Evolutionary conservation across 1,140 invertebrate genomes (phyloP).

Genomic region (Sinonovacula constricta): DNA sequence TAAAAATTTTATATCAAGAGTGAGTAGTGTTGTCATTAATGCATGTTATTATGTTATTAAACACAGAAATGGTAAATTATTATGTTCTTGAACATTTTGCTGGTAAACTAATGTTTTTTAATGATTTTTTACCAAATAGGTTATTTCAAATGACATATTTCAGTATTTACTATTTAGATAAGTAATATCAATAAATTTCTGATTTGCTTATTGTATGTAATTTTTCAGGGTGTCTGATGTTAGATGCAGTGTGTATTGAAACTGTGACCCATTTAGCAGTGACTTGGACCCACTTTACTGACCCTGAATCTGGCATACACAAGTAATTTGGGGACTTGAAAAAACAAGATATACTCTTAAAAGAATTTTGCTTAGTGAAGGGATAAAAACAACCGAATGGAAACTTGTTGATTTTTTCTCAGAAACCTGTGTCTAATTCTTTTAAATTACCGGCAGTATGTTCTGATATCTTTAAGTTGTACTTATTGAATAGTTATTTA

Average conservation of each 20-base stretch:
- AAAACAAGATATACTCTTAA: not conserved
- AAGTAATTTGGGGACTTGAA: conserved; percentile 31
- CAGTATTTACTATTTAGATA: no score
- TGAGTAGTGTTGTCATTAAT: no score
- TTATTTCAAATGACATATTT: no score
- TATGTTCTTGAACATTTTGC: no score
- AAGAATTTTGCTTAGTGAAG: not conserved
- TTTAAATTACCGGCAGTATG: not conserved
- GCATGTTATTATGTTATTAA: no score
- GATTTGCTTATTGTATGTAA: no score
- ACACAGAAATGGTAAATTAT: no score
- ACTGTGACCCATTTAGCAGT: conserved; percentile 54
- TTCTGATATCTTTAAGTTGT: not conserved
- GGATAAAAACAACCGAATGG: not conserved
- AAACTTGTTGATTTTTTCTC: not conserved
- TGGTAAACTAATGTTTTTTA: no score
- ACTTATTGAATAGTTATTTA: not conserved
- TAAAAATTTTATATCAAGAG: no score
- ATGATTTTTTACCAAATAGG: no score
- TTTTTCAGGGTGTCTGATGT: conserved; percentile 51
- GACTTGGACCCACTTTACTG: conserved; percentile 58
- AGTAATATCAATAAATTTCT: no score
- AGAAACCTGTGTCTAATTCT: not conserved
- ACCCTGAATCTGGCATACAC: conserved; percentile 56
- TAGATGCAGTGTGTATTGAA: conserved; percentile 61